phyloP scores from a whole-genome alignment of 2,797 vertebrate genomes.

The Centropyge bicolor region DNA sequence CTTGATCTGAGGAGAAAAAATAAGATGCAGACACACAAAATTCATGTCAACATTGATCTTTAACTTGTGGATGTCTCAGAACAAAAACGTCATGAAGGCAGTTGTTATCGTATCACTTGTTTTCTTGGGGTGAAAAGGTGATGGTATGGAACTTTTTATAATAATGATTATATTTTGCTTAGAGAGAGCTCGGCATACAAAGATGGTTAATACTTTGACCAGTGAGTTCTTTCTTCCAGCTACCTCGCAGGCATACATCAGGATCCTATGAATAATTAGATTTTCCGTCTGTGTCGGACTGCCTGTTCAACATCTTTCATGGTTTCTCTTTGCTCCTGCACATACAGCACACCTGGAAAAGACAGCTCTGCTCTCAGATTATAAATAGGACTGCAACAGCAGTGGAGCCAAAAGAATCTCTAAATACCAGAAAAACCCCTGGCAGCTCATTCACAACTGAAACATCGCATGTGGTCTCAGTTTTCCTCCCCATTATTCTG shows the following conservation, averaged over 20 bases:
- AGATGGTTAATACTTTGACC: too few relatives aligned
- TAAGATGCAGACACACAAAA: not conserved
- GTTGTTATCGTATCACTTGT: not conserved
- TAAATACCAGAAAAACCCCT: slow-evolving; percentile 34
- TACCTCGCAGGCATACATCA: too few relatives aligned
- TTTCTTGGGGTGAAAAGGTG: not conserved
- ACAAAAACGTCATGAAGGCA: too few relatives aligned
- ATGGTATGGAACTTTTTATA: too few relatives aligned
- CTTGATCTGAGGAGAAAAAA: too few relatives aligned
- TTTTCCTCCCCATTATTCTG: slow-evolving; percentile 13
- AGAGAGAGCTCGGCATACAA: too few relatives aligned
- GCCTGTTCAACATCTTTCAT: not conserved
- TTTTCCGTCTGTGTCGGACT: not conserved
- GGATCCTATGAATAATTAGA: not conserved
- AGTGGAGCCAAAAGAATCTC: slow-evolving; percentile 37
- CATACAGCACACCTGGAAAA: slow-evolving; percentile 45
- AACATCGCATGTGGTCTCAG: slow-evolving; percentile 45
- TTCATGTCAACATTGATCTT: not conserved
- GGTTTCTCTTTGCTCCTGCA: not conserved
- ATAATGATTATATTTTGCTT: too few relatives aligned
- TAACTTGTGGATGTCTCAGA: too few relatives aligned
- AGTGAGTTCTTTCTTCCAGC: too few relatives aligned
- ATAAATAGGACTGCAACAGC: slow-evolving; percentile 42
- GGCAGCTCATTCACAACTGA: slow-evolving; percentile 26
- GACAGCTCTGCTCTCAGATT: slow-evolving; percentile 53